Conservation (phyloP, 2,797 vertebrate genomes). For the Pangasius krempfi region DNA sequence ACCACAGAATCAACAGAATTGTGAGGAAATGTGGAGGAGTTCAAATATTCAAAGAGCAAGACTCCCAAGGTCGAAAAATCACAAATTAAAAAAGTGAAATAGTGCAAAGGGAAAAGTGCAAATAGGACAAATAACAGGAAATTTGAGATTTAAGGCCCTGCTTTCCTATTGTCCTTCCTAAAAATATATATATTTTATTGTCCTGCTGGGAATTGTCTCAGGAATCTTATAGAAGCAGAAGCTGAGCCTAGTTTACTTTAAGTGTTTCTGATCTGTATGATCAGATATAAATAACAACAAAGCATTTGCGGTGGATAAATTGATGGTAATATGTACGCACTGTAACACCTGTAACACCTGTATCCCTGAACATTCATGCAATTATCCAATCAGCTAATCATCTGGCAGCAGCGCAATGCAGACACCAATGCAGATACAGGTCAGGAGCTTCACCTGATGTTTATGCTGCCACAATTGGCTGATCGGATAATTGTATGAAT, state of each 20-base stretch:
- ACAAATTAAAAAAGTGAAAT: conserved; percentile 60
- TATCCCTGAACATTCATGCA: not conserved
- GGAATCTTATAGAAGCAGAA: not conserved
- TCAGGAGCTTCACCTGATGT: not conserved
- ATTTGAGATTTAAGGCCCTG: conserved; percentile 31
- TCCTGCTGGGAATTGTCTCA: not conserved
- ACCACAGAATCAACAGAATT: conserved; percentile 21
- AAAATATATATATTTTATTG: not conserved
- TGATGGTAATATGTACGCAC: not conserved
- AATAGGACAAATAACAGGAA: conserved; percentile 66
- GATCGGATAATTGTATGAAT: not conserved
- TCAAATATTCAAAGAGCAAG: conserved; percentile 57
- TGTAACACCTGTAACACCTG: not conserved
- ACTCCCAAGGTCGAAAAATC: conserved; percentile 11
- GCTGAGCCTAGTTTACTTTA: not conserved
- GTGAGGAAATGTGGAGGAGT: conserved; percentile 64
- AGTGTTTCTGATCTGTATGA: not conserved
- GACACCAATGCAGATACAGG: not conserved
- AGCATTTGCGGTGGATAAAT: not conserved
- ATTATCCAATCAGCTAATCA: not conserved
- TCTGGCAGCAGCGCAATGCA: not conserved
- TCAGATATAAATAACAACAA: not conserved
- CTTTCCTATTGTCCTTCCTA: not conserved
- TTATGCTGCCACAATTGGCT: not conserved
- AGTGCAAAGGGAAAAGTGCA: conserved; percentile 51